Conservation (phyloP, 2,888 invertebrate species). For the Pardosa pseudoannulata region DNA sequence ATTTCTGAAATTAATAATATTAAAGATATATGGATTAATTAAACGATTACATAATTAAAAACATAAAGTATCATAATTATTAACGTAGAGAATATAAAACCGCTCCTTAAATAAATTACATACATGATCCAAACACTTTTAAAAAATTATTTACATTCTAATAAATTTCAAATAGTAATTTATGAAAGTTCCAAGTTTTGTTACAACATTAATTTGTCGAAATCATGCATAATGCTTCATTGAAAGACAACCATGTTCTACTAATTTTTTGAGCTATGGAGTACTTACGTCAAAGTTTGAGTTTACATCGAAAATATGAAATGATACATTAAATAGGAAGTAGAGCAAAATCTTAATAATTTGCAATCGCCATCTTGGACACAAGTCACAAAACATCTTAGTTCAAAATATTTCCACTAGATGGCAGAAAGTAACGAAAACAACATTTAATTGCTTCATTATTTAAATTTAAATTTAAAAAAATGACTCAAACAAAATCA, state of each 20-base stretch:
- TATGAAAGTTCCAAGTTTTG: background rate
- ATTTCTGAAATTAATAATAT: too few species aligned
- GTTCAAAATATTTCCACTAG: background rate
- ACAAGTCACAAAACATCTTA: background rate
- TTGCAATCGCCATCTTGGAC: background rate
- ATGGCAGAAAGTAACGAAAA: background rate
- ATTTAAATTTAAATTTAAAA: too few species aligned
- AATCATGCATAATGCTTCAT: background rate
- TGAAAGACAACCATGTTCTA: background rate
- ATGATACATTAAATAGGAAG: background rate
- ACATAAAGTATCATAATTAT: too few species aligned
- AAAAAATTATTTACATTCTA: background rate
- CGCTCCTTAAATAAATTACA: background rate
- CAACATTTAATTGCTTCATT: too few species aligned
- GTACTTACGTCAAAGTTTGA: slow-evolving; percentile 6
- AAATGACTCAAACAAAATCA: too few species aligned
- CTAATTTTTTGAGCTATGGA: background rate
- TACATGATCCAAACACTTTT: background rate
- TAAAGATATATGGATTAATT: too few species aligned
- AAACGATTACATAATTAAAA: too few species aligned
- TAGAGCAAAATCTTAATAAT: slow-evolving; percentile 4
- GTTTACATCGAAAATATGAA: background rate
- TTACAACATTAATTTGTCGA: background rate
- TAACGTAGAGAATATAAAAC: too few species aligned
- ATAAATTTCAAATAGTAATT: background rate